phyloP scores from a whole-genome alignment of 2,797 vertebrate genomes.

The Tiaroga cobitis region DNA sequence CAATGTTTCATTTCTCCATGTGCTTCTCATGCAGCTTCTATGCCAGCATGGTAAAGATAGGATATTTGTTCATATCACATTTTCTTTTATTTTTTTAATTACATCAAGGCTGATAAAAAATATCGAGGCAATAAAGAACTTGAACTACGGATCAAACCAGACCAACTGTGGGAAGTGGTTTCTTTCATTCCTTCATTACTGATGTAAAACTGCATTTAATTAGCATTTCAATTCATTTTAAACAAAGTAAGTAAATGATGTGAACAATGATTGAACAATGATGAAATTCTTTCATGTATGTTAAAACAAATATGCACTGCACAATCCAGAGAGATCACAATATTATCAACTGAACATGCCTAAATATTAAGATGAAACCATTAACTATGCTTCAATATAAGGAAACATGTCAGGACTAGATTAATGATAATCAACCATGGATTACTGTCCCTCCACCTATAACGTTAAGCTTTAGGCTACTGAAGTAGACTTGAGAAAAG shows the following conservation, averaged over 20 bases:
- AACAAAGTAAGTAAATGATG: background rate
- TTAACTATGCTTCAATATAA: background rate
- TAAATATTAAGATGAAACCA: background rate
- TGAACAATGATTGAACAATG: background rate
- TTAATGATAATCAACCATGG: background rate
- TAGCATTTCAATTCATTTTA: background rate
- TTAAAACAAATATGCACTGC: background rate
- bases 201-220: background rate
- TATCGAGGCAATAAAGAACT: background rate
- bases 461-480: background rate
- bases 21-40: background rate
- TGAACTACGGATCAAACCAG: background rate
- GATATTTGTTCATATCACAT: background rate
- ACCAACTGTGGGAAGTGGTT: background rate
- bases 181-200: background rate
- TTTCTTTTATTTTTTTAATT: background rate
- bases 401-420: background rate
- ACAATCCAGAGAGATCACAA: background rate
- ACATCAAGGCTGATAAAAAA: background rate
- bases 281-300: background rate
- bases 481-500: background rate
- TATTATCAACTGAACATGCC: background rate
- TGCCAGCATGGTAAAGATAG: background rate
- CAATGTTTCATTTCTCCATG: background rate
- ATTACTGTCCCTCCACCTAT: background rate